Base-by-base conservation (phyloP, 2,797 vertebrate genomes). In the Galagoides demidoff region DNA sequence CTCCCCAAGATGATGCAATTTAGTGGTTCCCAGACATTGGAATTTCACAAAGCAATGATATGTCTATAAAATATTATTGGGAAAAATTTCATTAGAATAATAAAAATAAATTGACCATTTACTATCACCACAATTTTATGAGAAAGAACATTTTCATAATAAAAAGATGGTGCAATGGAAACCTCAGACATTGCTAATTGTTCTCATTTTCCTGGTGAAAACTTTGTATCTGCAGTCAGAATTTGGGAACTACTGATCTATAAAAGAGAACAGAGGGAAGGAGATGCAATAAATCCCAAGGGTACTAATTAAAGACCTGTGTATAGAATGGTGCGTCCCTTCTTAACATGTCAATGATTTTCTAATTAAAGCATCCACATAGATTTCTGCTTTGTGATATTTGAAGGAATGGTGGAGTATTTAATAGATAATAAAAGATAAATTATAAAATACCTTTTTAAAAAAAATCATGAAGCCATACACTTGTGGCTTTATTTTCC, bases 121-220 rank as follows among this genome's bases (percentile, higher is more conserved):
- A 76, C 73, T 63, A 43, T 61, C n/a, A 68, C 0, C 3, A 77
- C 2, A 22, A 79, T 79, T 85, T 90, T 94, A 79, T 37, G 31
- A 93, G 29, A 95, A 81, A 84, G 8, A 74, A 89, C 7, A 68
- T 77, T 71, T 92, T 95, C 87, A 87, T 76, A n/a, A 7, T 31
- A 84, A 68, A 94, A 96, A 45, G 1, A 85, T 37, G n/a, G 7
- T 25, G 77, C 68, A 90, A 22, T 78, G 17, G 74, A 95, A 73
- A 70, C 12, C 22, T 92, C 39, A 90, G 52, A 85, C 6, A 43
- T 45, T 84, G 10, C 39, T 92, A 43, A 45, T 74, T 94, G 82
- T 92, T 85, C 17, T 90, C 7, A 79, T 83, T 90, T 93, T 25
- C 76, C 45, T 88, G 27, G 3, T 90, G 71, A 55, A 64, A 86